Conservation (phyloP, 2,113 vertebrate species). For the Ceyx margarethae region DNA sequence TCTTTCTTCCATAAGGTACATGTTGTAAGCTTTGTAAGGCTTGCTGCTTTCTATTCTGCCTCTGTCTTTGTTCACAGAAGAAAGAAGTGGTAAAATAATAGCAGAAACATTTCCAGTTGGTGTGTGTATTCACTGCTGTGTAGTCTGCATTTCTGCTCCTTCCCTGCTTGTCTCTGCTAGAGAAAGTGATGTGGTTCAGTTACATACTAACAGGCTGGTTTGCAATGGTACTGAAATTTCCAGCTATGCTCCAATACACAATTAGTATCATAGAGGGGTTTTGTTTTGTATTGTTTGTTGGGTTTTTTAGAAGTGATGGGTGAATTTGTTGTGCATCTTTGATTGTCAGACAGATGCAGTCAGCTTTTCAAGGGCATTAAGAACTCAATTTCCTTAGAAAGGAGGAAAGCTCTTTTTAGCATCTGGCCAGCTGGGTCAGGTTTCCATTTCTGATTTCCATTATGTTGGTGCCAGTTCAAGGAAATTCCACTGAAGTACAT, state of each 20-base stretch:
- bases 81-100: constrained; percentile 9
- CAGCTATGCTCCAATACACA: not conserved
- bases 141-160: not conserved
- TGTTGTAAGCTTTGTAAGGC: constrained; percentile 7
- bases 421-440: not conserved
- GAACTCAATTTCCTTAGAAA: not conserved
- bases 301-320: not conserved
- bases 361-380: not conserved
- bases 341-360: not conserved
- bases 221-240: not conserved
- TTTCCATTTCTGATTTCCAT: not conserved
- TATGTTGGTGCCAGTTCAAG: not conserved
- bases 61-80: constrained; percentile 42
- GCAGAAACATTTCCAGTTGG: constrained; percentile 2
- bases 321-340: not conserved
- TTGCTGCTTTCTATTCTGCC: constrained; percentile 6
- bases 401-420: not conserved
- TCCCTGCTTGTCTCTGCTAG: constrained; percentile 15
- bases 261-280: not conserved
- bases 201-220: not conserved
- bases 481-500: not conserved
- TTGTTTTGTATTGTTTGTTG: not conserved
- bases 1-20: constrained; percentile 8
- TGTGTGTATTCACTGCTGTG: not conserved
- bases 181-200: not conserved